Evolutionary conservation across 2,888 invertebrate species (phyloP).

Genomic region (Diarsia brunnea): DNA sequence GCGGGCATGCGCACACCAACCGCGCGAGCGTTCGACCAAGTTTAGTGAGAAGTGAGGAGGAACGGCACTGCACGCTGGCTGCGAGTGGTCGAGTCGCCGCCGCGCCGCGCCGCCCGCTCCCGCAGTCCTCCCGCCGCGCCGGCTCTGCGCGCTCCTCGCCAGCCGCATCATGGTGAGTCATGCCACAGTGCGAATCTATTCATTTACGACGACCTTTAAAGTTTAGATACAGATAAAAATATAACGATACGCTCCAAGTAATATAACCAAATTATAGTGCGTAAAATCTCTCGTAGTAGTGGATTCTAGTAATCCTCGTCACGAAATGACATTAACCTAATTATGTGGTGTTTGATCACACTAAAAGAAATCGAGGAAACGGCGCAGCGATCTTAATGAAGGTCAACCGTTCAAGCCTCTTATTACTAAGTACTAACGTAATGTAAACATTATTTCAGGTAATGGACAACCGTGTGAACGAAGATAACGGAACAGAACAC

Average conservation of each 20-base stretch:
- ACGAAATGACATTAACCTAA: constrained; percentile 72
- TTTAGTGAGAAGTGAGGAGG: constrained; percentile 83
- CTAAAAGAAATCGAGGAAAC: constrained; percentile 73
- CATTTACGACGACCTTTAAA: constrained; percentile 82
- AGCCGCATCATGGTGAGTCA: constrained; percentile 90
- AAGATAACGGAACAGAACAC: constrained; percentile 86
- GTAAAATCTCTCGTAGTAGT: constrained; percentile 41
- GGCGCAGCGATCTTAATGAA: constrained; percentile 71
- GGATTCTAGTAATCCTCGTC: constrained; percentile 45
- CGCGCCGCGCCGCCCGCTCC: constrained; percentile 84
- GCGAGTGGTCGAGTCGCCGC: constrained; percentile 79
- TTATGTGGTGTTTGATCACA: constrained; percentile 74
- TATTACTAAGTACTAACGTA: constrained; percentile 65
- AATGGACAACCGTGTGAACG: constrained; percentile 87
- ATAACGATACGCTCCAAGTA: constrained; percentile 72
- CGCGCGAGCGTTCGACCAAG: constrained; percentile 77
- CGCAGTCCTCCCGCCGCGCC: constrained; percentile 89
- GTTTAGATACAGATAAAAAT: constrained; percentile 72
- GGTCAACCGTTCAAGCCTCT: constrained; percentile 67
- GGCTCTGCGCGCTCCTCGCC: constrained; percentile 86
- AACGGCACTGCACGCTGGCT: constrained; percentile 80
- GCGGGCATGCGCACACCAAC: constrained; percentile 86
- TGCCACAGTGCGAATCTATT: constrained; percentile 86
- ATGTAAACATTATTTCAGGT: constrained; percentile 83
- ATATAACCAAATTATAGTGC: constrained; percentile 60